phyloP scores from a whole-genome alignment of 2,113 vertebrate genomes.

The Ahaetulla prasina region DNA sequence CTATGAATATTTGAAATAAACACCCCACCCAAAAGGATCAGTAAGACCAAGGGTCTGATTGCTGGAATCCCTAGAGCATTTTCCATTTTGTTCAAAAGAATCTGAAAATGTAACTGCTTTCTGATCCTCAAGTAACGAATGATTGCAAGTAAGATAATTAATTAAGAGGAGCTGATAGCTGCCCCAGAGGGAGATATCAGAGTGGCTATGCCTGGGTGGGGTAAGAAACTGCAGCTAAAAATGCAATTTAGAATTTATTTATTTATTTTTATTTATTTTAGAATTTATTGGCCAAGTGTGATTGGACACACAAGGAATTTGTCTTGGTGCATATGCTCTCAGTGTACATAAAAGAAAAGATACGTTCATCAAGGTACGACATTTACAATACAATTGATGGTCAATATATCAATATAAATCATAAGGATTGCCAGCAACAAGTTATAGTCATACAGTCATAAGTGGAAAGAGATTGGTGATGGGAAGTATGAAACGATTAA shows the following conservation, averaged over 20 bases:
- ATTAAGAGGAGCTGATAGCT: neutral
- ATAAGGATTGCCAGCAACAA: too few relatives aligned
- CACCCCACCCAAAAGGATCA: neutral
- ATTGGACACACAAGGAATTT: too few relatives aligned
- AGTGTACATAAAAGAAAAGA: too few relatives aligned
- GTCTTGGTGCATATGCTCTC: too few relatives aligned
- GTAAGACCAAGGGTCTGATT: neutral
- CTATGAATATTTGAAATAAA: neutral
- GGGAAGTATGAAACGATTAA: too few relatives aligned
- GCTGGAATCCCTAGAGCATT: neutral
- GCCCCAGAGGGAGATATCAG: neutral
- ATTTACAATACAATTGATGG: too few relatives aligned
- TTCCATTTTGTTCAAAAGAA: neutral
- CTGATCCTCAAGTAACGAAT: neutral
- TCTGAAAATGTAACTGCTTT: neutral
- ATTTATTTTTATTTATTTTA: too few relatives aligned
- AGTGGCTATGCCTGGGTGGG: neutral
- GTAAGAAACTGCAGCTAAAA: accelerated
- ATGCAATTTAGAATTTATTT: neutral
- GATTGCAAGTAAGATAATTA: neutral
- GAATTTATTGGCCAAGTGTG: too few relatives aligned
- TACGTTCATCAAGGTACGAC: too few relatives aligned
- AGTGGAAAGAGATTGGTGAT: too few relatives aligned
- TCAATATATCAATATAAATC: too few relatives aligned
- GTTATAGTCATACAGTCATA: too few relatives aligned